These are phyloP conservation scores for Tetragnatha versicolor DNA, from an alignment of 1,140 invertebrate species.

Conservation along the genomic window DNA sequence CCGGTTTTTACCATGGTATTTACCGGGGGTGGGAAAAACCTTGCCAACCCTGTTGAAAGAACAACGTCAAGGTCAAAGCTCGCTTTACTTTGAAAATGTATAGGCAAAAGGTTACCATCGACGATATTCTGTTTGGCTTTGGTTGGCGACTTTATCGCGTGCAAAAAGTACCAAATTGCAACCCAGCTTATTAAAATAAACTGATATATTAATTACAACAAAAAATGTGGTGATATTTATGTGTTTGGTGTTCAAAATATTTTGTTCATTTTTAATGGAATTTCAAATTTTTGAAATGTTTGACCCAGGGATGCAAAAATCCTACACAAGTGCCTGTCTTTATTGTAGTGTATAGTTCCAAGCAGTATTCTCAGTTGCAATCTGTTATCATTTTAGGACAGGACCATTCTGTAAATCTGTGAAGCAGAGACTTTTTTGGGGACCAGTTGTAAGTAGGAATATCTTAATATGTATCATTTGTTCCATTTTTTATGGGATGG, in stretches of 20 bases:
- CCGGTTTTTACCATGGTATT: too few species aligned
- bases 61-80: too few species aligned
- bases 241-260: not conserved
- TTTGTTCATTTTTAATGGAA: not conserved
- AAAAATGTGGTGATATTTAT: not conserved
- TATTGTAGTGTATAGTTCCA: not conserved
- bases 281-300: not conserved
- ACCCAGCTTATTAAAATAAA: too few species aligned
- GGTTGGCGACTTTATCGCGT: too few species aligned
- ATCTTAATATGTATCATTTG: not conserved
- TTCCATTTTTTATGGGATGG: not conserved
- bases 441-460: conserved; percentile 20
- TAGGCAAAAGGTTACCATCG: too few species aligned
- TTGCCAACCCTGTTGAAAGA: too few species aligned
- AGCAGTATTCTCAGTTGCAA: not conserved
- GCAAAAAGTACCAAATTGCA: too few species aligned
- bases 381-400: conserved; percentile 13
- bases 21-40: too few species aligned
- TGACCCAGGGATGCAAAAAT: not conserved
- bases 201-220: too few species aligned
- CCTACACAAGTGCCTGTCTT: not conserved
- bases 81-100: too few species aligned
- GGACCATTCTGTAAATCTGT: conserved; percentile 35
- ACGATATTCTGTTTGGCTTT: too few species aligned
- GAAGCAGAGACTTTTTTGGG: conserved; percentile 32